Base-by-base conservation (phyloP, 2,888 invertebrate genomes). In the Meandrusa payeni region DNA sequence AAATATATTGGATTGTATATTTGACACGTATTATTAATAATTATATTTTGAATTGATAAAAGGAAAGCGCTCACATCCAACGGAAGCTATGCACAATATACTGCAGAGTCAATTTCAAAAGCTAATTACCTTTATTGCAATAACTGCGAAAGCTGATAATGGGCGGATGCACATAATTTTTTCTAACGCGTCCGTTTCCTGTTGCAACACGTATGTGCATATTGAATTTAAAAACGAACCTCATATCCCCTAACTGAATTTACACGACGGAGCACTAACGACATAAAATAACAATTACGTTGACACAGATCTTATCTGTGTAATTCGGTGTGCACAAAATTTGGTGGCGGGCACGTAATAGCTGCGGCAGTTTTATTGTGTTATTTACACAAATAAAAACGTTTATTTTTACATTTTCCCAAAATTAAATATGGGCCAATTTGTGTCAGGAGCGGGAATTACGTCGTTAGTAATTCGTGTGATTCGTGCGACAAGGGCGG, bases 371-470 rank as follows among this genome's bases (percentile, higher is more conserved):
- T 81, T 85, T 86, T 85, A 86, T 86, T 87, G 86, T 86, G 85
- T 83, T 86, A 86, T 86, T 87, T 86, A 86, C 86, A 86, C 87
- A 86, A 87, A 87, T 87, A 85, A 87, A 87, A 86, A 82, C 86
- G 85, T 86, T 86, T 87, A 87, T 87, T 85, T 86, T 76, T 73
- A 86, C 83, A 86, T 87, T 87, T 86, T 86, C 86, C 85, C 82
- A 85, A 87, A 83, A 86, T 86, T 87, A 86, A 86, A 85, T 86
- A 87, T 77, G 80, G 76, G 64, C 82, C 73, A 86, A 83, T 86
- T 85, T 76, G 59, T 60, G 64, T 59, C 55, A 51, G 57, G 58
- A 53, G 66, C 68, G 69, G 71, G 74, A 69, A 78, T 83, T 75
- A 76, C 73, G 66, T 72, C 58, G 78, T 80, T 78, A 69, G 66